Evolutionary conservation across 1,140 invertebrate genomes (phyloP).

Genomic region (Leguminivora glycinivorella): DNA sequence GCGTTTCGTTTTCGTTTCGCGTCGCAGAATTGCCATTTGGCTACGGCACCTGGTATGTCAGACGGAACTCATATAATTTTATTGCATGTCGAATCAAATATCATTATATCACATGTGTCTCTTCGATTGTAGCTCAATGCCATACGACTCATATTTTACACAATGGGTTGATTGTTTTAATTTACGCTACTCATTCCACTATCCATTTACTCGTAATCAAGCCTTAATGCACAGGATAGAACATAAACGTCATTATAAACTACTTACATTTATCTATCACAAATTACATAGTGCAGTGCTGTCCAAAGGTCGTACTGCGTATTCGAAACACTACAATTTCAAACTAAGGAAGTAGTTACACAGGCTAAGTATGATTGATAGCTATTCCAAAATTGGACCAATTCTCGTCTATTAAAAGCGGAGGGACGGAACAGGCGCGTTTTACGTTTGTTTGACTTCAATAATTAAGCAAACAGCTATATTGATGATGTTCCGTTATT

Average conservation of each 20-base stretch:
- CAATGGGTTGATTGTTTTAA: slow-evolving; percentile 15
- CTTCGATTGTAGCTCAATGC: slow-evolving; percentile 11
- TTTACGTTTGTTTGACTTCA: slow-evolving; percentile 18
- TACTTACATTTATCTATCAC: slow-evolving; percentile 8
- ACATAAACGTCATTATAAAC: slow-evolving; percentile 7
- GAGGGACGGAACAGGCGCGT: slow-evolving; percentile 38
- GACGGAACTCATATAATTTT: neutral
- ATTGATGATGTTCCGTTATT: neutral
- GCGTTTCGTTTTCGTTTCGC: too few relatives aligned
- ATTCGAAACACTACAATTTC: slow-evolving; percentile 31
- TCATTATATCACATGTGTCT: slow-evolving; percentile 2
- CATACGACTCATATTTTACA: slow-evolving; percentile 3
- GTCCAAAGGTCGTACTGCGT: slow-evolving; percentile 11
- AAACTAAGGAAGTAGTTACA: slow-evolving; percentile 47
- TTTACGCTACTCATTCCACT: slow-evolving; percentile 1
- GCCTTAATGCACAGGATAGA: slow-evolving; percentile 10
- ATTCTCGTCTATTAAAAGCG: slow-evolving; percentile 56
- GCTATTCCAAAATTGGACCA: slow-evolving; percentile 62
- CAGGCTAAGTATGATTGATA: slow-evolving; percentile 69
- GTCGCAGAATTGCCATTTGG: too few relatives aligned
- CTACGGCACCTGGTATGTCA: too few relatives aligned
- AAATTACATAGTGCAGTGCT: neutral
- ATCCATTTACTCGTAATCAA: slow-evolving; percentile 20
- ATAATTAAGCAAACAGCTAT: slow-evolving; percentile 18
- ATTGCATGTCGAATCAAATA: slow-evolving; percentile 3